Base-by-base conservation (phyloP, 2,888 invertebrate genomes). In the Meta bourneti region DNA sequence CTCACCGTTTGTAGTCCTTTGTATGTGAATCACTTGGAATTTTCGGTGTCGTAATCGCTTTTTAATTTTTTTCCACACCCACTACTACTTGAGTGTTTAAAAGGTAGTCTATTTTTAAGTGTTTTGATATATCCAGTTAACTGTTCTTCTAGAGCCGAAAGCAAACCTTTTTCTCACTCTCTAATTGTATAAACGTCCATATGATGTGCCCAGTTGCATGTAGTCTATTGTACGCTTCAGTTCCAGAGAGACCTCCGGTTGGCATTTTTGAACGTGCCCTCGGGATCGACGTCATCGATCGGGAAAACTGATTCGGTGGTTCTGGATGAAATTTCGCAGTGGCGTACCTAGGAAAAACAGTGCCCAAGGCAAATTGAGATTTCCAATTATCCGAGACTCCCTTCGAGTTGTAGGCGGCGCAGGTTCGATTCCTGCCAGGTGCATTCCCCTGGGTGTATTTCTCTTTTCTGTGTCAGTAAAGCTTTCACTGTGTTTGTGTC, bases 101-200 rank as follows among this genome's bases (percentile, higher is more conserved):
- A 77, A 13, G 48, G 61, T 90, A 84, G 84, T 79, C 19, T 84
- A 69, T 81, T 75, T 91, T 71, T 52, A 75, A 69, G 70, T 89
- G 89, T 91, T 91, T 91, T 89, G 77, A 89, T 89, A 89, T 89
- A 54, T 71, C 49, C 75, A 52, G 70, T 48, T 77, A 78, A 69
- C 69, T 70, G 20, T 78, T 52, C 48, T n/a, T 78, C n/a, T 82
- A 79, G 79, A 70, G 54, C 20, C 19, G 51, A 77, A 71, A 78
- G 20, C 34, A 9, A 71, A n/a, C 52, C 51, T 83, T 78, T 69
- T 75, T 52, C 70, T 70, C 74, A 34, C 74, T 83, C 77, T 83
- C 80, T 69, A 83, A 54, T 83, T 89, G 86, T 91, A 52, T 85
- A 74, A 71, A 91, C 86, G 91, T 91, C 86, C 91, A 91, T 69